Evolutionary conservation across 2,113 vertebrate genomes (phyloP).

Genomic region (Nesogale talazaci): DNA sequence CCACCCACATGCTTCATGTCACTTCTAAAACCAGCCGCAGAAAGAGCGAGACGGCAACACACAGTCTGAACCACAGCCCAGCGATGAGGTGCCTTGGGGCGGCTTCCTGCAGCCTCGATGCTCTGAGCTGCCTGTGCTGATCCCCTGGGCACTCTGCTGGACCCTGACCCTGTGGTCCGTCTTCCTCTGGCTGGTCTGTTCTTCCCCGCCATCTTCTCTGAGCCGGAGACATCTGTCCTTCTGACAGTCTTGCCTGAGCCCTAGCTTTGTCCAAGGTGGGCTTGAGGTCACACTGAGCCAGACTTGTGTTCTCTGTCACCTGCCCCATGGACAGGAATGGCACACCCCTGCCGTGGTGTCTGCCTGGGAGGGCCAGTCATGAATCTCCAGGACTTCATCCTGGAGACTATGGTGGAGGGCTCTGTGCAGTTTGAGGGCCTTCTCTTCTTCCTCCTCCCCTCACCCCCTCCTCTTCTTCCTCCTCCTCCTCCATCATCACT

Average conservation of each 20-base stretch:
- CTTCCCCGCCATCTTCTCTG: background rate
- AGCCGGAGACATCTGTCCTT: background rate
- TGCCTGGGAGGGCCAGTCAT: background rate
- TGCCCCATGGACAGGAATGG: background rate
- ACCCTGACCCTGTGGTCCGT: background rate
- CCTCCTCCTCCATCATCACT: fast-evolving
- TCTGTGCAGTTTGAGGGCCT: background rate
- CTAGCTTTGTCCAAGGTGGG: background rate
- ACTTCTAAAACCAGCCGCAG: background rate
- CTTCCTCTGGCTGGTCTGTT: fast-evolving
- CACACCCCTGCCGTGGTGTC: background rate
- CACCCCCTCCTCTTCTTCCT: fast-evolving
- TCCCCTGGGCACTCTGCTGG: background rate
- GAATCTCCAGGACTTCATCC: background rate
- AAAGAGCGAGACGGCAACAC: background rate
- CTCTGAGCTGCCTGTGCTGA: background rate
- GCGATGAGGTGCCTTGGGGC: background rate
- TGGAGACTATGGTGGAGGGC: background rate
- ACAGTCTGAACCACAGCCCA: background rate
- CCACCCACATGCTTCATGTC: background rate
- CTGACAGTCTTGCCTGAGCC: background rate
- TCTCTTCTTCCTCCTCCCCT: background rate
- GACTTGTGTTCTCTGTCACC: background rate
- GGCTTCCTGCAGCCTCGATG: background rate
- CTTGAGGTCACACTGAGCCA: background rate